A percentile compares a stretch with the other conserved stretches of the same genome.
These are phyloP conservation scores for Paramormyrops kingsleyae DNA, from an alignment of 2,113 vertebrate species.

Conservation along the genomic window DNA sequence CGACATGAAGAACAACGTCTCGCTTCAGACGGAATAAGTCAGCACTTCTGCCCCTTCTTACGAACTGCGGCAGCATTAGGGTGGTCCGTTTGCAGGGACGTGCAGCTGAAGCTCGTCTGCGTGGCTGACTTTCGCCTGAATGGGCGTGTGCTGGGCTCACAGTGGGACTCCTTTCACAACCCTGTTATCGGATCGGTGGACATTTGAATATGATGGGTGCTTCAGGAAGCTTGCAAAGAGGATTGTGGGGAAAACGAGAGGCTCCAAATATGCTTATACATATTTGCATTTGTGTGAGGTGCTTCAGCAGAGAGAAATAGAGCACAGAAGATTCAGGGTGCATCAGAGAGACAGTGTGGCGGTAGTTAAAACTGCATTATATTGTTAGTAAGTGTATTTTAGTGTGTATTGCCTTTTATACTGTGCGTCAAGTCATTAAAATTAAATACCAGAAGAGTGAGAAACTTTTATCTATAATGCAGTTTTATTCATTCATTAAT, in stretches of 20 bases:
- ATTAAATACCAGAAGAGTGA: neutral
- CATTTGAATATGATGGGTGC: conserved; percentile 1
- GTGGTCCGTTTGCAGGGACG: neutral
- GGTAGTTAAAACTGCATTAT: neutral
- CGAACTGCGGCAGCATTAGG: neutral
- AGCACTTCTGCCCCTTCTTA: neutral
- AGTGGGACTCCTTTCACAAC: neutral
- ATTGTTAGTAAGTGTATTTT: neutral
- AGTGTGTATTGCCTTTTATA: neutral
- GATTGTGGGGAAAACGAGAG: neutral
- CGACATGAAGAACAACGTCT: neutral
- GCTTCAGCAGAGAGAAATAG: neutral
- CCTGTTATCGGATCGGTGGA: neutral
- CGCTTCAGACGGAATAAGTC: neutral
- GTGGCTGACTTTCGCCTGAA: neutral
- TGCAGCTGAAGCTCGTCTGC: neutral
- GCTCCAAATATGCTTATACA: neutral
- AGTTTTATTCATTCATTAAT: neutral
- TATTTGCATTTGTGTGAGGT: neutral
- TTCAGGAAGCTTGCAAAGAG: neutral
- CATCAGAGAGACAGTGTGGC: neutral
- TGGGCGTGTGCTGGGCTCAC: neutral
- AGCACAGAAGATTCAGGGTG: neutral
- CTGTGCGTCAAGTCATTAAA: neutral
- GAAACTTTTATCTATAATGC: neutral